Base-by-base conservation (phyloP, 23 tunicate genomes). In the Trididemnum miniatum region DNA sequence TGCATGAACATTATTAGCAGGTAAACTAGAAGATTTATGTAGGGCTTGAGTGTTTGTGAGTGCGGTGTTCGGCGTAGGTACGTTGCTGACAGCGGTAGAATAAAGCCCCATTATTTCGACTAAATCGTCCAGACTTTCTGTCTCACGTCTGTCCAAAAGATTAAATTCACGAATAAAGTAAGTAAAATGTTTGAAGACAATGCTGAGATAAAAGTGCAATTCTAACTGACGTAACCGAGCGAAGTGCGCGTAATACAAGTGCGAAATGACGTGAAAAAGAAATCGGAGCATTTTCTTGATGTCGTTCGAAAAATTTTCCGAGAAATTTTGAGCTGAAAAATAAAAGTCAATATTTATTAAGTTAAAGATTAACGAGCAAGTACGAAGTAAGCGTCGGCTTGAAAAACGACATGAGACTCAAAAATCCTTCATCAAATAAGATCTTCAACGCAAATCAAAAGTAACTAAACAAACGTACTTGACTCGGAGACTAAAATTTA, bases 181-280 rank as follows among this genome's bases (percentile, higher is more conserved):
- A 0, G 86, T 83, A 82, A 92, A 92, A 72, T 92, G 97, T 65
- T 71, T 74, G 83, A 92, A 92, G 26, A 92, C 90, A 54, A 83
- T 79, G 85, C 80, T 92, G 52, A 92, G 85, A 73, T 92, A 90
- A 7, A 77, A 71, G 73, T 86, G 91, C 26, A 92, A 77, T 50
- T 72, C 92, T 51, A 92, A 64, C 38, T 92, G 87, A 4, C 81
- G 87, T 20, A 91, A 71, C 30, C 87, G 86, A 35, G 90, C 77
- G 78, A 91, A 91, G 57, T 92, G 97, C 20, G 97, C 86, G 82
- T 89, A 92, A 50, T 92, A 92, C 86, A 92, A 75, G 82, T 92
- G 97, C 26, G 97, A 79, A 12, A 89, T 76, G 22, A 95, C 99
- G 88, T 89, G 91, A 84, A 80, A 95, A 20, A 95, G 85, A 63